Evolutionary conservation across 2,888 invertebrate species (phyloP), one percentile per base, ranked within the genome.

Genomic region (Cosmopolites sordidus): DNA sequence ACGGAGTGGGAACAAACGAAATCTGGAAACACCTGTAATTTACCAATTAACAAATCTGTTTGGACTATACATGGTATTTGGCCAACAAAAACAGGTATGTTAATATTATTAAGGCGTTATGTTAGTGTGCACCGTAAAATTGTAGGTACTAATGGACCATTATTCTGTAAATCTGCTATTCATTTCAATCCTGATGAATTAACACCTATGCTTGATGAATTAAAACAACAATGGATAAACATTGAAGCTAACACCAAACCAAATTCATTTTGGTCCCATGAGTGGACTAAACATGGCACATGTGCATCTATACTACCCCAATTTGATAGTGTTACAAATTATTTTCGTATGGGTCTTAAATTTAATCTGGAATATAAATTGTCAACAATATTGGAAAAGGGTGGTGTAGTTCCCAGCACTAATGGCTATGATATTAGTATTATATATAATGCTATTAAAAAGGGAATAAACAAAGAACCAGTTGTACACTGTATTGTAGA

Each of bases 31-130:
- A 75, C 77, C 1, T 92, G 91, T 65, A 69, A 73, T 0, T 70
- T 89, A 61, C 89, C 88, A 1, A 70, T 69, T 1, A 75, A 78
- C 43, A 75, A 73, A 11, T 77, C 82, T 46, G 74, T 81, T 1
- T 92, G 91, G 91, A 83, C 85, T 0, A 81, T 92, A 27, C 91
- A 92, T 65, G 91, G 91, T 1, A 77, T 91, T 33, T 92, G 92
- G 92, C 92, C 92, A 0, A 87, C 0, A 83, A 84, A 67, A 70
- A 77, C 0, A 42, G 57, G 59, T 57, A 45, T 43, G 42, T 33
- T 16, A 46, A 46, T 46, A 37, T 9, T 16, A 16, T n/a, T n/a
- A n/a, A n/a, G n/a, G n/a, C n/a, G n/a, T n/a, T n/a, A n/a, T n/a
- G n/a, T n/a, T n/a, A n/a, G n/a, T n/a, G n/a, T n/a, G n/a, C n/a